phyloP scores from a whole-genome alignment of 2,113 vertebrate species.

The Aepyceros melampus region DNA sequence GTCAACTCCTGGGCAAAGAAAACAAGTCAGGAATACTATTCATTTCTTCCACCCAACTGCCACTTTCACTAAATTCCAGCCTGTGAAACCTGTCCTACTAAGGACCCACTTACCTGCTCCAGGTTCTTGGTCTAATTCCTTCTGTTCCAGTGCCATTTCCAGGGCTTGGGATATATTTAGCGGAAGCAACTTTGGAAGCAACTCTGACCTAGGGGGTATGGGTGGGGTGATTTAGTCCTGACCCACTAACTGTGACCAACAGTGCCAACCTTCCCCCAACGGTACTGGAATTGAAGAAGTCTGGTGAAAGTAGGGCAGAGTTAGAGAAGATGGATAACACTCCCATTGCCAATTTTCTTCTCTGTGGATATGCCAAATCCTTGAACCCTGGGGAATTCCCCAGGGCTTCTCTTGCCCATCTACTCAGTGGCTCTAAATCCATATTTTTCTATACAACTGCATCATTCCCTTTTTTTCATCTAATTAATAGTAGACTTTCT shows the following conservation, averaged over 20 bases:
- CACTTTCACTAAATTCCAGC: not conserved
- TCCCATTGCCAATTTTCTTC: not conserved
- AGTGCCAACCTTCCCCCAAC: not conserved
- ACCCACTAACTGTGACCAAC: not conserved
- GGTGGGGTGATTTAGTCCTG: slow-evolving; percentile 37
- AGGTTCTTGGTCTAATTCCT: slow-evolving; percentile 70
- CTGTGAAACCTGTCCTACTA: not conserved
- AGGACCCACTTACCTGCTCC: slow-evolving; percentile 59
- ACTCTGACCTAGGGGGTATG: slow-evolving; percentile 80
- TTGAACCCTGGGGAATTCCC: not conserved
- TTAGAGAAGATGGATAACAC: not conserved
- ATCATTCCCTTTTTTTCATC: not conserved
- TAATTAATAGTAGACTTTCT: slow-evolving; percentile 5
- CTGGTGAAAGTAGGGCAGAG: not conserved
- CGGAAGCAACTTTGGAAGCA: slow-evolving; percentile 80
- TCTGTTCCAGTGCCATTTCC: slow-evolving; percentile 83
- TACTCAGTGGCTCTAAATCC: not conserved
- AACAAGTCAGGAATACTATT: slow-evolving; percentile 36
- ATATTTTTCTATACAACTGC: not conserved
- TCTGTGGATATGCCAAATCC: not conserved
- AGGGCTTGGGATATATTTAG: slow-evolving; percentile 85
- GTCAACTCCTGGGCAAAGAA: slow-evolving; percentile 45
- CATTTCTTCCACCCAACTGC: not conserved
- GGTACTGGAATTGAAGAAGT: not conserved
- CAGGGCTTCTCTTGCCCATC: not conserved